A percentile compares a stretch with the other conserved stretches of the same genome.
Conservation (phyloP, 2,113 vertebrate genomes). For the Xerus inauris region DNA sequence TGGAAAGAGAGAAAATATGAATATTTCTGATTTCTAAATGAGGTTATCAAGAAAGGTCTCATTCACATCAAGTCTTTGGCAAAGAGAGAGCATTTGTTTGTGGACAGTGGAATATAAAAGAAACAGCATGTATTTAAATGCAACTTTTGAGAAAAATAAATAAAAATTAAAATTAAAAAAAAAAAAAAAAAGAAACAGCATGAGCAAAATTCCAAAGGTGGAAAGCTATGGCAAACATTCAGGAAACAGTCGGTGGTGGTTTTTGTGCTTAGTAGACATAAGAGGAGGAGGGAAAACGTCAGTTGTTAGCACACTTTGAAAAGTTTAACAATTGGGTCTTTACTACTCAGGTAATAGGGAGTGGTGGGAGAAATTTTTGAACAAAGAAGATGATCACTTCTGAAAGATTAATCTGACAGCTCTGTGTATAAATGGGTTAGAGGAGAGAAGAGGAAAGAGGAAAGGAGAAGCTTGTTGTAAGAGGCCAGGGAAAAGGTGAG, state of each 20-base stretch:
- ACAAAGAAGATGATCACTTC: conserved; percentile 41
- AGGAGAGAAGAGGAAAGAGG: background rate
- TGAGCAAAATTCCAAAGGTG: conserved; percentile 21
- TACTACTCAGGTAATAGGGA: background rate
- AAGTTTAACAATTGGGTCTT: background rate
- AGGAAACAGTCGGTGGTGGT: background rate
- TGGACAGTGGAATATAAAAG: background rate
- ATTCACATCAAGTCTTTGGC: conserved; percentile 23
- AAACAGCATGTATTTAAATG: background rate
- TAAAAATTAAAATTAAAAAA: too few relatives aligned
- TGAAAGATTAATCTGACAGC: conserved; percentile 51
- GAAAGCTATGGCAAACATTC: conserved; percentile 8
- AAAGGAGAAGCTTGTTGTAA: conserved; percentile 24
- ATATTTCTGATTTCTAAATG: conserved; percentile 6
- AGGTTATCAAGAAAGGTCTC: background rate
- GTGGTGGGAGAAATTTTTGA: conserved; percentile 35
- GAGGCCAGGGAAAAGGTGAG: conserved; percentile 13
- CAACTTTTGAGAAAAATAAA: too few relatives aligned
- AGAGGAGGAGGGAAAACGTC: background rate
- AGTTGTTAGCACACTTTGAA: conserved; percentile 20
- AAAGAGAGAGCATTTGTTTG: conserved; percentile 28
- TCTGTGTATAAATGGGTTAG: conserved; percentile 40
- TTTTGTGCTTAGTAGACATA: conserved; percentile 7
- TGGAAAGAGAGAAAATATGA: background rate
- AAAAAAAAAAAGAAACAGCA: background rate